A percentile compares a stretch with the other conserved stretches of the same genome.
These are phyloP conservation scores for Ptychoptera contaminata DNA, from an alignment of 2,888 invertebrate species.

Conservation along the genomic window DNA sequence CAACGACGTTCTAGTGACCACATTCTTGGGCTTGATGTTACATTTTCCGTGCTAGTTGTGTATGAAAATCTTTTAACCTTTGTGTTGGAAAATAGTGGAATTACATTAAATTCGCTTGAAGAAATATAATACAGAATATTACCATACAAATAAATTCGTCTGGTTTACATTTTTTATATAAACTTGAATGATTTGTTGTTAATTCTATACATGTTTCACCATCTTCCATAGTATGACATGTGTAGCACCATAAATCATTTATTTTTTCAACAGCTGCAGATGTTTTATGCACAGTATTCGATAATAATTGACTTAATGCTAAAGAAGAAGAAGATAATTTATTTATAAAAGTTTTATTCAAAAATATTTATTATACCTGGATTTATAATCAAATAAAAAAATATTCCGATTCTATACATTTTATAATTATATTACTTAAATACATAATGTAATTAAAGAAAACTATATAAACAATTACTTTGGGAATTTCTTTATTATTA, in stretches of 20 bases:
- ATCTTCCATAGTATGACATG: slow-evolving; percentile 61
- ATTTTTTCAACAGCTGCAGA: slow-evolving; percentile 61
- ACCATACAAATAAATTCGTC: slow-evolving; percentile 67
- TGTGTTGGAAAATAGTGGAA: not conserved
- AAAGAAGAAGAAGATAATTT: not conserved
- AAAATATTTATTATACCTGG: too few species aligned
- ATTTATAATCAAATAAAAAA: too few species aligned
- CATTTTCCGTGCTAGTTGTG: slow-evolving; percentile 67
- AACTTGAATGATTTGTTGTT: slow-evolving; percentile 39
- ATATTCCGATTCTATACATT: too few species aligned
- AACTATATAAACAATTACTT: too few species aligned
- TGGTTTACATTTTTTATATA: slow-evolving; percentile 58
- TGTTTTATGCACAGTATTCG: slow-evolving; percentile 56
- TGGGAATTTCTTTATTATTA: too few species aligned
- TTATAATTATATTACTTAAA: too few species aligned
- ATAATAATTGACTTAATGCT: slow-evolving; percentile 27
- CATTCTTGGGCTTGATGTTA: slow-evolving; percentile 56
- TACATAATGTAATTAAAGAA: too few species aligned
- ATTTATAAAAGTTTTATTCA: too few species aligned
- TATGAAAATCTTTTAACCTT: slow-evolving; percentile 66
- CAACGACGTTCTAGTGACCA: slow-evolving; percentile 77
- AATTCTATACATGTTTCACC: slow-evolving; percentile 57
- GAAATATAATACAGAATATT: slow-evolving; percentile 14
- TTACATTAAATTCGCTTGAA: too few species aligned
- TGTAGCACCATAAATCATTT: slow-evolving; percentile 69